Percentiles rank a stretch among this genome's conserved stretches.
phyloP scores from a whole-genome alignment of 2,888 invertebrate species.

The Lacanobia wlatinum region DNA sequence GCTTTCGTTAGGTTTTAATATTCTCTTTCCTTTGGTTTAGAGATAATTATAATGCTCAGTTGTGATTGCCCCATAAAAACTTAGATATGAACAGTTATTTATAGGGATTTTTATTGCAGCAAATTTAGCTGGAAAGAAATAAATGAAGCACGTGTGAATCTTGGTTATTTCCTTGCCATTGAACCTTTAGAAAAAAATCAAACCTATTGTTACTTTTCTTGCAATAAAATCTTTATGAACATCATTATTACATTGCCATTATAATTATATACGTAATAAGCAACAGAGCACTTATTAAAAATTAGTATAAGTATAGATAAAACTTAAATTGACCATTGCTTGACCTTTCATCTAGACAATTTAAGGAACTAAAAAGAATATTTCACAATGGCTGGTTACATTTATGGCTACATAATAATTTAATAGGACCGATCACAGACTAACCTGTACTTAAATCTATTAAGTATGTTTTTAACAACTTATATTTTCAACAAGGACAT shows the following conservation, averaged over 20 bases:
- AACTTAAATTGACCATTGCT: constrained; percentile 24
- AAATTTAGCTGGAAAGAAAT: constrained; percentile 14
- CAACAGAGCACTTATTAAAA: neutral
- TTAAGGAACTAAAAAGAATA: constrained; percentile 20
- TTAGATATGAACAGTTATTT: constrained; percentile 10
- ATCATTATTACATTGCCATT: neutral
- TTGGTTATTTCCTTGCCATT: neutral
- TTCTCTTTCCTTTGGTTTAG: constrained; percentile 1
- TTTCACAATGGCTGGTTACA: constrained; percentile 28
- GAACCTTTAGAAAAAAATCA: neutral
- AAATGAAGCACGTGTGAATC: neutral
- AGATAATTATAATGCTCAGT: constrained; percentile 2
- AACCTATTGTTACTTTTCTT: neutral
- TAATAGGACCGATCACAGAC: constrained; percentile 44
- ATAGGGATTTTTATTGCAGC: constrained; percentile 9
- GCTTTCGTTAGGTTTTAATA: constrained; percentile 28
- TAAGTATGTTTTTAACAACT: constrained; percentile 16
- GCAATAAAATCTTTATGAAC: neutral
- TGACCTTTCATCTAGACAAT: constrained; percentile 23
- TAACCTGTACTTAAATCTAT: constrained; percentile 32
- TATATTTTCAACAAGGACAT: constrained; percentile 12
- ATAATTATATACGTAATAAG: constrained; percentile 3
- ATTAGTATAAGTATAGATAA: too few relatives aligned
- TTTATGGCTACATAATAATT: constrained; percentile 41
- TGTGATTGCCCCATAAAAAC: constrained; percentile 34